Evolutionary conservation across 2,113 vertebrate species (phyloP), one percentile per base, ranked within the genome.

Genomic region (Hippocampus zosterae): DNA sequence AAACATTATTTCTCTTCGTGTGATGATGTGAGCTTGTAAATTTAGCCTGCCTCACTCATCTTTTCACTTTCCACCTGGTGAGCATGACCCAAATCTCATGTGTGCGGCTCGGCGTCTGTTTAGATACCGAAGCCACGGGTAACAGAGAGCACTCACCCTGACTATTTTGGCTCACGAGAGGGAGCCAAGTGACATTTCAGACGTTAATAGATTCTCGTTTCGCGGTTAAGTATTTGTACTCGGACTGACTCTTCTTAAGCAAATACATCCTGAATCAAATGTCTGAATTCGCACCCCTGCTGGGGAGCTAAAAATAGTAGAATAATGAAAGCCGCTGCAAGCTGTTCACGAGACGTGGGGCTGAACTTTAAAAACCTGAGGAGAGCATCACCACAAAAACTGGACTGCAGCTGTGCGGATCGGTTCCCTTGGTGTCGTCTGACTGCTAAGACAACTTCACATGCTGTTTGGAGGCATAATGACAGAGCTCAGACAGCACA

Each of bases 41-140:
- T 83, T 90, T 79, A 82, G 69, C 61, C 46, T 3, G 57, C 73
- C 81, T 53, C 88, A 80, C 78, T 89, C 84, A 90, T 86, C 85
- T 81, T 81, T 81, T 88, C 83, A 74, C 85, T 90, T 87, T 89
- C 87, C 91, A 92, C 91, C 89, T 88, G 84, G 85, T 83, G 81
- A 87, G 89, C 86, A 57, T 89, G 87, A 92, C 89, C 89, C 87
- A 87, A 88, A 90, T 92, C 90, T 85, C 71, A 72, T 70, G 60
- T 64, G 53, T 82, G 89, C 29, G 62, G 73, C 84, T 75, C 67
- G 60, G 68, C 81, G 75, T 77, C 78, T 71, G 68, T 81, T 77
- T 86, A 74, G 21, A 85, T 88, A 88, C 90, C 90, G 75, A 89
- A 89, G 82, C 87, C 87, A 86, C 72, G 70, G 89, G 89, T 90